Evolutionary conservation across 2,888 invertebrate genomes (phyloP).

Genomic region (Antitype chi): DNA sequence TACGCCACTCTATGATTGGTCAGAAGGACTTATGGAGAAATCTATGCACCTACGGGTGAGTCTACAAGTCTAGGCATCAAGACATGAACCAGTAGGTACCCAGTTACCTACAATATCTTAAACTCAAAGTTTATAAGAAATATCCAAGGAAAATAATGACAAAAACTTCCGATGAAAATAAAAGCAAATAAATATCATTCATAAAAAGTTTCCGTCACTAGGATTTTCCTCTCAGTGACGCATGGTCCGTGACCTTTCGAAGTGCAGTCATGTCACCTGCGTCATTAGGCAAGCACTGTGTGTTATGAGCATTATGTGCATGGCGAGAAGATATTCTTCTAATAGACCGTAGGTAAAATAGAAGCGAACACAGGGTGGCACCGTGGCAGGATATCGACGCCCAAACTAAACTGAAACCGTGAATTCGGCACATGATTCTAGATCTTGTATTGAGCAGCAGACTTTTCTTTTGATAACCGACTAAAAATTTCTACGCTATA

Average conservation of each 20-base stretch:
- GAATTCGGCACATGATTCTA: no score
- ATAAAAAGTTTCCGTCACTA: constrained; percentile 1
- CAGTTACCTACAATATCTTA: neutral
- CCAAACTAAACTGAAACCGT: no score
- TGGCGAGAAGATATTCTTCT: neutral
- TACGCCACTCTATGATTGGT: neutral
- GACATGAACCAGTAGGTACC: neutral
- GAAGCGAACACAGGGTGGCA: neutral
- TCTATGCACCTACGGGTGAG: neutral
- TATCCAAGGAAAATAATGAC: constrained; percentile 22
- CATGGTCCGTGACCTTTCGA: constrained; percentile 34
- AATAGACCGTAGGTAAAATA: neutral
- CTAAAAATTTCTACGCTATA: no score
- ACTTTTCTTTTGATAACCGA: no score
- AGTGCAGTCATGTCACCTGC: constrained; percentile 34
- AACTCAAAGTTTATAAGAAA: neutral
- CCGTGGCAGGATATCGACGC: no score
- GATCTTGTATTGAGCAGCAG: no score
- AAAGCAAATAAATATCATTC: constrained; percentile 11
- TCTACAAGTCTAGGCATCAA: neutral
- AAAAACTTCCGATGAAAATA: neutral
- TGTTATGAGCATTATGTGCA: constrained; percentile 1
- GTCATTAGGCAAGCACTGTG: constrained; percentile 27
- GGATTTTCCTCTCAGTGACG: constrained; percentile 57
- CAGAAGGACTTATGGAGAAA: neutral